Conservation (phyloP, 1,140 invertebrate species). For the Brachionus angularis region DNA sequence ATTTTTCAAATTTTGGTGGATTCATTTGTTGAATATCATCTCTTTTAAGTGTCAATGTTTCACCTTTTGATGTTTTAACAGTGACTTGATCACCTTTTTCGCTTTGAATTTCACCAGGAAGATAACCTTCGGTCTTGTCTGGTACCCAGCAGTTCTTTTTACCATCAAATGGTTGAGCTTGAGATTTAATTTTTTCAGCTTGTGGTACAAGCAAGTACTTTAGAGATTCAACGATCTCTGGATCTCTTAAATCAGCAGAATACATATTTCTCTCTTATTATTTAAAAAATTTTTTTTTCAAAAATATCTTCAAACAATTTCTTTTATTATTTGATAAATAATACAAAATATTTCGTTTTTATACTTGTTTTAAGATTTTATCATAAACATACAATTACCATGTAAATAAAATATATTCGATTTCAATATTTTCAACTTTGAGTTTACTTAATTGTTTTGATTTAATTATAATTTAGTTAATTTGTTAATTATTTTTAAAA, state of each 20-base stretch:
- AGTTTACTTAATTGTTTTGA: no score
- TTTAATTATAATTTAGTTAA: no score
- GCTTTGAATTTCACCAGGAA: slow-evolving; percentile 91
- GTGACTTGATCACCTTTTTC: slow-evolving; percentile 95
- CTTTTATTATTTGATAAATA: no score
- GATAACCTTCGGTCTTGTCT: slow-evolving; percentile 91
- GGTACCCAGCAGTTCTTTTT: slow-evolving; percentile 99
- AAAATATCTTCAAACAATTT: no score
- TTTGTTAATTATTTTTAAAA: no score
- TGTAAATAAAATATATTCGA: no score
- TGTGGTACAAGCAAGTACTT: slow-evolving; percentile 35
- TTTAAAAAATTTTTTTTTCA: background rate
- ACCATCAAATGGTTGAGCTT: slow-evolving; percentile 95
- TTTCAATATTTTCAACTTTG: no score
- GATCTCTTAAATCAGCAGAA: slow-evolving; percentile 39
- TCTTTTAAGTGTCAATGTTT: slow-evolving; percentile 79
- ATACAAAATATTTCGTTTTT: no score
- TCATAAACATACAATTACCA: no score
- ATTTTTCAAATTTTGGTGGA: slow-evolving; percentile 98
- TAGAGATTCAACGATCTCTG: slow-evolving; percentile 44
- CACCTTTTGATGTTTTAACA: slow-evolving; percentile 64
- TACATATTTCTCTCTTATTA: background rate
- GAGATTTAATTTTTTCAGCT: slow-evolving; percentile 50
- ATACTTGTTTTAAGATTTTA: no score
- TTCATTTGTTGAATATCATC: slow-evolving; percentile 95